A percentile compares a stretch with the other conserved stretches of the same genome.
Evolutionary conservation across 2,888 invertebrate species (phyloP).

Genomic region (Dione vanillae): DNA sequence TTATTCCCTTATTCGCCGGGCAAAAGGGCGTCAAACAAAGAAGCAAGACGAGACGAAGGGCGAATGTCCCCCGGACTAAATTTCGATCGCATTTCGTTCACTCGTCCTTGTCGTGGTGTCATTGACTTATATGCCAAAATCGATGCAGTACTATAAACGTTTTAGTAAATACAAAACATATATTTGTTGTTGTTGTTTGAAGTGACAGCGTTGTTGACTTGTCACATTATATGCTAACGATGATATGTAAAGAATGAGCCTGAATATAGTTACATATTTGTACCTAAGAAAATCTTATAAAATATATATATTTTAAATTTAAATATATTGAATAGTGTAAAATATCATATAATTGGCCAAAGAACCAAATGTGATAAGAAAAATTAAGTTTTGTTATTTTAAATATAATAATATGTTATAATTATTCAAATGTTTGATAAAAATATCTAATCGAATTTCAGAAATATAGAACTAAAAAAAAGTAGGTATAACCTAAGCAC

Average conservation of each 20-base stretch:
- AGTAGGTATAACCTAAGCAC: no score
- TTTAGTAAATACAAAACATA: not conserved
- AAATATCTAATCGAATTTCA: not conserved
- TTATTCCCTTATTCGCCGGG: slow-evolving; percentile 19
- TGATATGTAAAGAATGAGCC: no score
- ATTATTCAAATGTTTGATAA: no score
- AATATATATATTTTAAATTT: no score
- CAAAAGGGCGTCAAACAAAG: slow-evolving; percentile 34
- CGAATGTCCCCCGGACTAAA: slow-evolving; percentile 43
- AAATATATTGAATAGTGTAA: not conserved
- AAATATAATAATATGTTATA: no score
- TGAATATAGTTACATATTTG: not conserved
- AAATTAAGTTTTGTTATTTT: no score
- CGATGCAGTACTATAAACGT: slow-evolving; percentile 8
- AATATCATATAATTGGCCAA: not conserved
- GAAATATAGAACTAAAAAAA: no score
- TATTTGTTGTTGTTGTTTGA: no score
- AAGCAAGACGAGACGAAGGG: slow-evolving; percentile 35
- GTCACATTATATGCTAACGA: no score
- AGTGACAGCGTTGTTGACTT: not conserved
- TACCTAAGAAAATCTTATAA: not conserved
- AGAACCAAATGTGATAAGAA: no score
- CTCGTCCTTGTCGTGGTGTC: slow-evolving; percentile 45
- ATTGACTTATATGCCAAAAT: slow-evolving; percentile 34
- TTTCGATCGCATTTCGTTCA: slow-evolving; percentile 41